Evolutionary conservation across 2,113 vertebrate genomes (phyloP).

Genomic region (Leptocoma aspasia): DNA sequence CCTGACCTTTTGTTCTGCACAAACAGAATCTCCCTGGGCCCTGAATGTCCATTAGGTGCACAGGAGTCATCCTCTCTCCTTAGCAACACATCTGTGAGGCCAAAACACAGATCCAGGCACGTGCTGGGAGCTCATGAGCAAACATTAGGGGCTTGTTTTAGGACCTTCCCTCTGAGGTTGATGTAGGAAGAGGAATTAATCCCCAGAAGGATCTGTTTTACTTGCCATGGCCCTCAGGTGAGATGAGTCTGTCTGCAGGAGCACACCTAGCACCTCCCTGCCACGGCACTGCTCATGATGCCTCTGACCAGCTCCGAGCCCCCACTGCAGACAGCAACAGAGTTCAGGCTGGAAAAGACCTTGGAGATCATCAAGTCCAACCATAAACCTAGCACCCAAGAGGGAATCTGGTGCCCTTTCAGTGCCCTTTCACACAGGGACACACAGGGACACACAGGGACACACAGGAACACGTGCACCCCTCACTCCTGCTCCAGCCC

Average conservation of each 20-base stretch:
- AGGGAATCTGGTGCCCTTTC: neutral
- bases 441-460: no score
- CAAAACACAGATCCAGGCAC: slow-evolving; percentile 2
- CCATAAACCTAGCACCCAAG: neutral
- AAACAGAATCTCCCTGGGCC: neutral
- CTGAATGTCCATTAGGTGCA: neutral
- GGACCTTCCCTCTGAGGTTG: neutral
- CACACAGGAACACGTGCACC: no score
- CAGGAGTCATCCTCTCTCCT: neutral
- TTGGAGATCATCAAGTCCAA: neutral
- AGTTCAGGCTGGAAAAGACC: neutral
- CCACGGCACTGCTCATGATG: neutral
- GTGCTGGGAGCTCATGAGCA: neutral
- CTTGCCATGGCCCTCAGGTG: neutral
- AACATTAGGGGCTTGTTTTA: neutral
- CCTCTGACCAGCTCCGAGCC: neutral
- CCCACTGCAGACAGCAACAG: neutral
- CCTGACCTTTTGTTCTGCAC: slow-evolving; percentile 32
- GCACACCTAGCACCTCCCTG: neutral
- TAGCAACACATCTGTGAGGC: neutral
- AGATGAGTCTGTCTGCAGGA: neutral
- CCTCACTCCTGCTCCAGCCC: no score
- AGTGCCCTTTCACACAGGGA: neutral
- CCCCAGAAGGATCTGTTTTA: neutral
- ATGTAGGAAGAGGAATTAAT: neutral